These are phyloP conservation scores for Anguilla japonica DNA, from an alignment of 2,113 vertebrate genomes.

Conservation along the genomic window DNA sequence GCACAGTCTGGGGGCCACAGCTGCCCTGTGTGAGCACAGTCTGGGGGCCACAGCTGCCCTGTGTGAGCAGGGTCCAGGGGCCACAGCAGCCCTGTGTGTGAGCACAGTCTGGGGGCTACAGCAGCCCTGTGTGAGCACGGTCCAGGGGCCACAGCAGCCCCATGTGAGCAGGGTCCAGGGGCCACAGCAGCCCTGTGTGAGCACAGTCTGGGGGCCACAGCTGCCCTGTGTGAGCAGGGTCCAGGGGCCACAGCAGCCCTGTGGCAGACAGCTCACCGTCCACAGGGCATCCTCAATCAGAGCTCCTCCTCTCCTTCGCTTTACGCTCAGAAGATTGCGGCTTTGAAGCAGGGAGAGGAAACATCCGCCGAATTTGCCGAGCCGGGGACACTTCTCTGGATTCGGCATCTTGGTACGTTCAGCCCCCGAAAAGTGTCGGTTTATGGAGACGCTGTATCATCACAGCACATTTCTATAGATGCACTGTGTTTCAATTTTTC, in stretches of 20 bases:
- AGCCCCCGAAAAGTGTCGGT: neutral
- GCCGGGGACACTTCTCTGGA: no score
- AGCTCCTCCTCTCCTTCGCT: neutral
- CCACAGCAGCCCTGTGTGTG: neutral
- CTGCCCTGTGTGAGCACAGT: no score
- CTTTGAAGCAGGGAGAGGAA: neutral
- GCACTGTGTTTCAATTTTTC: neutral
- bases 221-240: neutral
- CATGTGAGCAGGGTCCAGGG: no score
- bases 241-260: neutral
- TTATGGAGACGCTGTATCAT: neutral
- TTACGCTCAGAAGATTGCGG: neutral
- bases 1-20: neutral
- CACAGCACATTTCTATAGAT: neutral
- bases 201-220: neutral
- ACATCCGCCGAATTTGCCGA: neutral
- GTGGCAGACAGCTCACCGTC: neutral
- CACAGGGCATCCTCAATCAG: neutral
- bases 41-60: no score
- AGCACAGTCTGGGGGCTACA: no score
- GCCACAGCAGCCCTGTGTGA: no score
- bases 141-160: no score
- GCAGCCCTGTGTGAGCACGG: no score
- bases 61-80: neutral
- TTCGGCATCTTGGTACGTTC: neutral